Evolutionary conservation across 2,797 vertebrate species (phyloP), one percentile per base, ranked within the genome.

Genomic region (Clamator glandarius): DNA sequence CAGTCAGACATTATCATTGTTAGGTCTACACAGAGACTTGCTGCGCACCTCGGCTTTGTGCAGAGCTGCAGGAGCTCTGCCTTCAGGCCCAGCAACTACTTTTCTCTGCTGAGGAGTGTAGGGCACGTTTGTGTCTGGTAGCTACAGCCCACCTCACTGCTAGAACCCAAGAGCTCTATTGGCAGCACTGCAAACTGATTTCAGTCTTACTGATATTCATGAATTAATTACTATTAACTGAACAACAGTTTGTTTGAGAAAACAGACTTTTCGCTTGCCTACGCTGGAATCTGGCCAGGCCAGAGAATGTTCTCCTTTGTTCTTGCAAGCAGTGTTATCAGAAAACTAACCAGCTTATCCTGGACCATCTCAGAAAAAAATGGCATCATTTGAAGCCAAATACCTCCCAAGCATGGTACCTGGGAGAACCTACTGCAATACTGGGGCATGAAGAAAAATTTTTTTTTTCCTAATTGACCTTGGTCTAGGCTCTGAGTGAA

Each of bases 321-420:
- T 90, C 81, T 41, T 96, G n/a, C 67, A 87, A 89, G 57, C 31
- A 70, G 21, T 78, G n/a, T 57, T 76, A 58, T 10, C 19, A 79
- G 50, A 67, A 81, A 72, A 66, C 57, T 72, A 67, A 44, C 19
- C 16, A 25, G 18, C 8, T 68, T 84, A 14, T 81, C 46, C 61
- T 59, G 52, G 31, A 75, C 61, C 54, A 31, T 73, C 55, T 91
- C 54, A 25, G 33, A 36, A 48, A 77, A 80, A 87, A 70, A 62
- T 80, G 28, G 21, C 82, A 58, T 64, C 35, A 88, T 96, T 90
- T 82, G 26, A 91, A 77, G 81, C 42, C 57, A 74, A n/a, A 58
- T 70, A 57, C 4, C 39, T 93, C 72, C 75, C 63, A 68, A 28
- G 12, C 13, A 29, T 29, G 36, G 26, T 54, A 80, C 4, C 0